phyloP scores from a whole-genome alignment of 1,140 invertebrate species.

The Ceratitis capitata region DNA sequence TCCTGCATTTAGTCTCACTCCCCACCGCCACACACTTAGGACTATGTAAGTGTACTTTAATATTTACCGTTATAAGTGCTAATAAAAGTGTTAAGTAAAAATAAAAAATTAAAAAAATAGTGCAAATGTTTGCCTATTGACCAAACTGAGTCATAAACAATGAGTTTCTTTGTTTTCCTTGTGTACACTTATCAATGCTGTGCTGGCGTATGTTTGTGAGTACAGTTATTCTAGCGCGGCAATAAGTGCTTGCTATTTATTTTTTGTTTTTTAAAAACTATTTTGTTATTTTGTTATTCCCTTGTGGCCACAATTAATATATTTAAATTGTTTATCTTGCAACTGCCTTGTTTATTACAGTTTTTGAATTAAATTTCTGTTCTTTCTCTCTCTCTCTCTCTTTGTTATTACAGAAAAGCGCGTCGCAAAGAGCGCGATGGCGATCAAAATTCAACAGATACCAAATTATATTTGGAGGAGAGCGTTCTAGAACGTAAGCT shows the following conservation, averaged over 20 bases:
- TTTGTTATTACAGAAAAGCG: constrained; percentile 83
- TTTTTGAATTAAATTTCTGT: background rate
- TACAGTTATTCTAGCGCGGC: background rate
- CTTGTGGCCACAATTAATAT: no score
- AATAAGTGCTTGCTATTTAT: no score
- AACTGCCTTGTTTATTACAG: background rate
- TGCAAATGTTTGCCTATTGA: background rate
- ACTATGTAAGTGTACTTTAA: no score
- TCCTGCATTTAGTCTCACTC: no score
- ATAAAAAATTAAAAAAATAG: no score
- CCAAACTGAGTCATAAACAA: background rate
- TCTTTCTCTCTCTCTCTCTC: constrained; percentile 38
- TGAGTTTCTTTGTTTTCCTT: background rate
- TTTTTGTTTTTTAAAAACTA: background rate
- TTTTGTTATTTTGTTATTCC: background rate
- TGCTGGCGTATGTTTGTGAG: background rate
- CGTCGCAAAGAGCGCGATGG: constrained; percentile 95
- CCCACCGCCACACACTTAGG: no score
- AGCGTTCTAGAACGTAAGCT: constrained; percentile 91
- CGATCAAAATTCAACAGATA: constrained; percentile 81
- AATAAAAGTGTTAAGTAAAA: background rate
- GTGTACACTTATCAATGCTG: background rate
- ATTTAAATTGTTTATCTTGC: no score
- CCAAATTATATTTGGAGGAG: constrained; percentile 95
- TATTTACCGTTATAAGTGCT: background rate